Evolutionary conservation across 2,113 vertebrate species (phyloP), one percentile per base, ranked within the genome.

Genomic region (Rynchops niger): DNA sequence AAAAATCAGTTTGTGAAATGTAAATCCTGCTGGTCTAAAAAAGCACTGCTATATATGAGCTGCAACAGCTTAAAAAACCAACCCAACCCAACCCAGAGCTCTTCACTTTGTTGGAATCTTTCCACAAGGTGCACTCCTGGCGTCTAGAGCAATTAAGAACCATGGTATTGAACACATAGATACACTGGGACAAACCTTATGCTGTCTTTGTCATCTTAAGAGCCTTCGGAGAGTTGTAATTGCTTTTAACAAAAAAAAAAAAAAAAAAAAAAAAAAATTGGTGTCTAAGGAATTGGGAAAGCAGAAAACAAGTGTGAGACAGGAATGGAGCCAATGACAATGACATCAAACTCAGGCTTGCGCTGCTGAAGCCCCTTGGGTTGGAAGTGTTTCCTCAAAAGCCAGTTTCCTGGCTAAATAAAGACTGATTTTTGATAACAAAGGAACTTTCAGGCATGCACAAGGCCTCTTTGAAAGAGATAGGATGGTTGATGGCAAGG

Each of bases 1-100:
- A 73, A 82, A 92, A 88, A 71, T 91, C 26, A 72, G 38, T 77
- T 95, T 70, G 89, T 85, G 73, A 93, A 93, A 95, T 90, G 45
- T 72, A 91, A 87, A 92, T 89, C 34, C 70, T 56, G 16, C 62
- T 66, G 40, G 47, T 85, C 36, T 90, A 71, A 95, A 96, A 93
- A 93, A 76, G 2, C 40, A 50, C 11, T 6, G 13, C 81, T 93
- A 95, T 84, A 93, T 89, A 82, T 30, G 86, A 94, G 61, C 45
- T 77, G 70, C 59, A 80, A 49, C 26, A 62, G 61, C 49, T 91
- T 87, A 88, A 94, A 96, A 80, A 49, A 2, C 5, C 66, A 79
- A 78, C 38, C 11, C 34, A 80, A 36, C 12, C 21, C 62, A 77
- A 74, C 22, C 19, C 40, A 69, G 82, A 82, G 61, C 70, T 89